Conservation (phyloP, 2,797 vertebrate genomes). For the Pseudochirops corinnae region DNA sequence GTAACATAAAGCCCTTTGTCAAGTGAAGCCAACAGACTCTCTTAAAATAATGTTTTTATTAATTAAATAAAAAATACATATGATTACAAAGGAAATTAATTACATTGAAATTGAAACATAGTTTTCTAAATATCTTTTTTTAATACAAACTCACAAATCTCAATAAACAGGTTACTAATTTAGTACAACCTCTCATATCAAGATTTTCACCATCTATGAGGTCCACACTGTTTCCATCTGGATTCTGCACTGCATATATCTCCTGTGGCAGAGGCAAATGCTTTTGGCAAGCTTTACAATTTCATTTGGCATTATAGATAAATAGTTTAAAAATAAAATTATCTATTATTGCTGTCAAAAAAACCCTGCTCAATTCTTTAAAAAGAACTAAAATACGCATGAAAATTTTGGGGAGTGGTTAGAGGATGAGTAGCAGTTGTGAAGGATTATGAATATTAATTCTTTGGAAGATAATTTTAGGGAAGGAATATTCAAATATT, state of each 20-base stretch:
- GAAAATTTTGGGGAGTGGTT: background rate
- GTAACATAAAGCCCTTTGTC: background rate
- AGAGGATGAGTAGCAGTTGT: background rate
- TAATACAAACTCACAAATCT: background rate
- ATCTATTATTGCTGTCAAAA: background rate
- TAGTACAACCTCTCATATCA: background rate
- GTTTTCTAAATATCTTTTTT: background rate
- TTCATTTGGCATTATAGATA: background rate
- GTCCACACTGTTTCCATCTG: background rate
- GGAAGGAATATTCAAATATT: slow-evolving; percentile 2
- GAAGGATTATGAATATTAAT: background rate
- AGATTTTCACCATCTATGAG: background rate
- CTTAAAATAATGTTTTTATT: background rate
- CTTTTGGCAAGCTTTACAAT: background rate
- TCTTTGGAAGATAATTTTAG: slow-evolving; percentile 14
- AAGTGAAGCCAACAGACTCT: background rate
- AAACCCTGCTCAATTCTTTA: background rate
- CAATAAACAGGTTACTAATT: no score
- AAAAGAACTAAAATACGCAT: background rate
- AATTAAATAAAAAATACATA: background rate
- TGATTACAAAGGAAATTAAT: background rate
- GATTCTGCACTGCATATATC: background rate
- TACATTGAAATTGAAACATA: background rate
- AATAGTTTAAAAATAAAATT: background rate
- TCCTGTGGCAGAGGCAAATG: background rate